Evolutionary conservation across 2,888 invertebrate species (phyloP), one percentile per base, ranked within the genome.

Genomic region (Lasius platythorax): DNA sequence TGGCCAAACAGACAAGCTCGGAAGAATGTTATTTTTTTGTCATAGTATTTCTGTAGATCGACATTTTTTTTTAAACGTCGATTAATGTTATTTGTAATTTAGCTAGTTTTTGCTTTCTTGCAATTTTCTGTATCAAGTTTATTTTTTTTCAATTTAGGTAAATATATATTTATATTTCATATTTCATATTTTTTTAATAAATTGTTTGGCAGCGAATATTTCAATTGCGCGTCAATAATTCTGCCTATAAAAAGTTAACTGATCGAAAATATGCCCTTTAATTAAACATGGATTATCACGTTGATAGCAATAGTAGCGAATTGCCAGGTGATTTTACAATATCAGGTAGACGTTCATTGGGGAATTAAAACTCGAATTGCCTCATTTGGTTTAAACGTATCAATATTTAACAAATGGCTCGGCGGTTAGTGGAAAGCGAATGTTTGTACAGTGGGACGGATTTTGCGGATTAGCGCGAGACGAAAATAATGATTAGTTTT

Each of bases 401-500:
- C 87, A 89, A 90, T 90, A 90, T 90, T 90, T 90, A 87, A 90
- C 87, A 87, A 87, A 87, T 86, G 84, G 83, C 33, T 76, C 74
- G 75, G 67, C 66, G 58, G 85, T 89, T 89, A 87, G 76, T 78
- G 63, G 30, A 75, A 87, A 87, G 83, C 85, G 87, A 89, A 90
- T 90, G 86, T 90, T 88, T 90, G 84, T 79, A 78, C 76, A 87
- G 75, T 63, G 61, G 70, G 82, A 82, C 82, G 87, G 85, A 89
- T 90, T 89, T 84, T 58, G 50, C 75, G 85, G 89, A 87, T 90
- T 87, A 85, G 84, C 79, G 58, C 74, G 75, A 78, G 84, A 74
- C 78, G 90, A 90, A 90, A 90, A 90, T 90, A 90, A 90, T 89
- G 90, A 89, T 89, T 76, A 89, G 88, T 82, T 89, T 88, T 82